These are phyloP conservation scores for Dorcus parallelipipedus DNA, from an alignment of 2,888 invertebrate genomes.

Conservation along the genomic window DNA sequence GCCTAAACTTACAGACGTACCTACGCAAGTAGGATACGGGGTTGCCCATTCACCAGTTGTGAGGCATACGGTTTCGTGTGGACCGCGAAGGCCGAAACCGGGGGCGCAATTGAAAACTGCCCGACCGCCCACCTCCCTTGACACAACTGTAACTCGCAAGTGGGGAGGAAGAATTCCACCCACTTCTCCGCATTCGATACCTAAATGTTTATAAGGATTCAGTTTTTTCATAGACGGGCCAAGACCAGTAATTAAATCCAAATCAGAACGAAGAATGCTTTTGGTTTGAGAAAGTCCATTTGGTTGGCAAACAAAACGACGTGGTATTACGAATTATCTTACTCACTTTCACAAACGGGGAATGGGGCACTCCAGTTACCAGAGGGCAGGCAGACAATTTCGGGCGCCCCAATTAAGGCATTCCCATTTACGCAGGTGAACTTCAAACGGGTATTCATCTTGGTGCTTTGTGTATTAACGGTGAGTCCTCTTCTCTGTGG, in stretches of 20 bases:
- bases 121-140: slow-evolving; percentile 75
- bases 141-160: slow-evolving; percentile 69
- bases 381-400: slow-evolving; percentile 73
- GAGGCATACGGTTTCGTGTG: slow-evolving; percentile 71
- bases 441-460: slow-evolving; percentile 69
- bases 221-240: too few relatives aligned
- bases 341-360: slow-evolving; percentile 78
- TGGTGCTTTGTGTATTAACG: slow-evolving; percentile 67
- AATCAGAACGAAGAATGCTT: too few relatives aligned
- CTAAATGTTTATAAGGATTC: slow-evolving; percentile 40
- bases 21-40: slow-evolving; percentile 73
- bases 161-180: slow-evolving; percentile 53
- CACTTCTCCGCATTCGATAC: slow-evolving; percentile 79
- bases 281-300: too few relatives aligned
- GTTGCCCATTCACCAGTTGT: slow-evolving; percentile 77
- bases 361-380: slow-evolving; percentile 83
- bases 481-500: slow-evolving; percentile 71
- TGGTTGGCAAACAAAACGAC: too few relatives aligned
- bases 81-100: slow-evolving; percentile 73
- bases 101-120: slow-evolving; percentile 77
- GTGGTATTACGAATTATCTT: neutral
- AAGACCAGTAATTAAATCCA: too few relatives aligned
- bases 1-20: slow-evolving; percentile 44
- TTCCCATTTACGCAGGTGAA: slow-evolving; percentile 80
- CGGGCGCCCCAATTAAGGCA: slow-evolving; percentile 71